Conservation (phyloP, 2,113 vertebrate species). For the Elgaria multicarinata region DNA sequence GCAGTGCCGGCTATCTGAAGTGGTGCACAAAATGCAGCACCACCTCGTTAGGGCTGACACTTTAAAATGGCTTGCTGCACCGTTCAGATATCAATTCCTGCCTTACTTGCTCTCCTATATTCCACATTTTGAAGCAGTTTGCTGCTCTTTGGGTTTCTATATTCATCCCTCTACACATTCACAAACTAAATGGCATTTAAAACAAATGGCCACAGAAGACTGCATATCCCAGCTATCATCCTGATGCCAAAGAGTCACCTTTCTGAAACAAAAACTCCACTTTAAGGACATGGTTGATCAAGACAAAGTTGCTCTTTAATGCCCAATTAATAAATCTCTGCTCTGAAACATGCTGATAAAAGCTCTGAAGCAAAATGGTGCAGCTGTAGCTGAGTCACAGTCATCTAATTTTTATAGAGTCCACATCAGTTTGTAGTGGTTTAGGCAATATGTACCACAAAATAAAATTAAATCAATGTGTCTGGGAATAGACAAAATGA, state of each 20-base stretch:
- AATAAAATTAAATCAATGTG: background rate
- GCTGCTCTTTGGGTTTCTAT: background rate
- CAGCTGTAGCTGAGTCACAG: conserved; percentile 21
- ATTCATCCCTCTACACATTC: background rate
- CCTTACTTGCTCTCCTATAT: background rate
- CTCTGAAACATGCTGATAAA: background rate
- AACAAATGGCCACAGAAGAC: conserved; percentile 34
- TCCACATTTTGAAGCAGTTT: background rate
- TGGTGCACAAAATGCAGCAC: background rate
- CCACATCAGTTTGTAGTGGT: background rate
- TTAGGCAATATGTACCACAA: background rate
- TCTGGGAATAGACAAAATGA: conserved; percentile 26
- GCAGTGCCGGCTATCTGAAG: background rate
- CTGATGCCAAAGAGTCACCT: background rate
- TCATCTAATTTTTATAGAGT: conserved; percentile 33
- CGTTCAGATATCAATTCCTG: background rate
- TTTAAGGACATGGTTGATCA: background rate
- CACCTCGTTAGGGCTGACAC: background rate
- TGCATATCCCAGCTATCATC: background rate
- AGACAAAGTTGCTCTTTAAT: conserved; percentile 23
- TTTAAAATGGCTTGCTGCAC: background rate
- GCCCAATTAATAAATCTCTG: conserved; percentile 19
- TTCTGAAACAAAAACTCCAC: background rate
- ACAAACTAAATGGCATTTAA: conserved; percentile 17
- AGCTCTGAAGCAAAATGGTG: background rate